Base-by-base conservation (phyloP, 2,888 invertebrate genomes). In the Dasysyrphus tricinctus region DNA sequence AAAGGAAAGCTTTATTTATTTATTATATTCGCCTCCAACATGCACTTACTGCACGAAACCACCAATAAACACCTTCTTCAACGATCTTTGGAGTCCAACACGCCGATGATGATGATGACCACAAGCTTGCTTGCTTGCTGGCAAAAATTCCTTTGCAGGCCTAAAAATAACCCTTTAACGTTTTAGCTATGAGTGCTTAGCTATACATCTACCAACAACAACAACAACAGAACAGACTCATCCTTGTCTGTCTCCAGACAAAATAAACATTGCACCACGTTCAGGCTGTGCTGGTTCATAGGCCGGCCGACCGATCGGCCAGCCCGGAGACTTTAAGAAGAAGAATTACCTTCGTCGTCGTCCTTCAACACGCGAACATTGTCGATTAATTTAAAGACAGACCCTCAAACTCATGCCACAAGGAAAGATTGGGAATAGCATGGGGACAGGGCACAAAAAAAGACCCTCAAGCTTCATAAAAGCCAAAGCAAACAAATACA, bases 351-450 rank as follows among this genome's bases (percentile, higher is more conserved):
- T 63, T 78, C 74, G 37, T 73, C 81, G 70, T 81, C 79, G 86
- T 86, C 86, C 86, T 86, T 86, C 86, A 86, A 86, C 86, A 86
- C 86, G 86, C 86, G 54, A 86, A 79, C 86, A 79, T 86, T 82
- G 82, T 86, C 86, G 82, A 86, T 86, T 86, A 86, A 82, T 86
- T 86, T 82, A 75, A 79, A 78, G 69, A 69, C 59, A 78, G 70
- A 75, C 65, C 82, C 82, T 70, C 82, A 85, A 77, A 77, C 77
- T 78, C 34, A 69, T 74, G 74, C 85, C 81, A 70, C 74, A 73
- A 24, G 69, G 70, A 85, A 73, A 49, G 63, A 42, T 61, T 54
- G 51, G 56, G 16, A 67, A 51, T 16, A 37, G 8, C 54, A 67
- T 59, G 74, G 70, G 65, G 72, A 69, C 69, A 69, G 67, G 67